Percentiles rank a stretch among this genome's conserved stretches.
These are phyloP conservation scores for Luscinia luscinia DNA, from an alignment of 2,797 vertebrate species.

Conservation along the genomic window DNA sequence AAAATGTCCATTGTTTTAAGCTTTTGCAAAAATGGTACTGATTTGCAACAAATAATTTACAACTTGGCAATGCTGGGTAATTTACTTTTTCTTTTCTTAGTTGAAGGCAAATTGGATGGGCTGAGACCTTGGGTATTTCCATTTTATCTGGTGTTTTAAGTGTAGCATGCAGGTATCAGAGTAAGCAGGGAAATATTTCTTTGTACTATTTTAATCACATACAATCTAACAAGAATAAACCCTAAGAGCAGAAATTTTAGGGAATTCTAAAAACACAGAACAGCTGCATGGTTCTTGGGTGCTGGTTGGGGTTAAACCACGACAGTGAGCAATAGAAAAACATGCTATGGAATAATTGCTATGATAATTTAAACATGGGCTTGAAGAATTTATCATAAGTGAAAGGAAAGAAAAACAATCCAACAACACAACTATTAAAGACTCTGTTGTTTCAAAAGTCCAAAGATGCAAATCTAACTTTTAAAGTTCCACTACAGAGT, in stretches of 20 bases:
- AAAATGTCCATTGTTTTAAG: neutral
- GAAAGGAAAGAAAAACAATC: neutral
- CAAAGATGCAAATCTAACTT: neutral
- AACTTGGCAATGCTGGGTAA: neutral
- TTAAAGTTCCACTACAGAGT: neutral
- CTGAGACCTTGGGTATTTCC: neutral
- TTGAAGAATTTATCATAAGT: neutral
- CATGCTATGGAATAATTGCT: neutral
- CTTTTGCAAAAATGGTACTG: neutral
- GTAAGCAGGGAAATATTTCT: neutral
- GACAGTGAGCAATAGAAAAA: neutral
- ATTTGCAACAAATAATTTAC: neutral
- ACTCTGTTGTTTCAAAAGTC: neutral
- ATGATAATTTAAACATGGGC: neutral
- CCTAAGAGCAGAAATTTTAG: neutral
- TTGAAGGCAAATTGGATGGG: neutral
- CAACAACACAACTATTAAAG: neutral
- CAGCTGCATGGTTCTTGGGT: neutral
- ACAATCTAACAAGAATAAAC: neutral
- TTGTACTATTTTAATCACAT: neutral
- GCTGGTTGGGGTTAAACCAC: rapidly evolving
- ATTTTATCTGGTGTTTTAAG: neutral
- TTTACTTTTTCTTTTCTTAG: neutral
- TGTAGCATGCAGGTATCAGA: neutral
- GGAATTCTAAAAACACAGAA: neutral